A percentile compares a stretch with the other conserved stretches of the same genome.
phyloP scores from a whole-genome alignment of 2,888 invertebrate genomes.

The Cheilosia variabilis region DNA sequence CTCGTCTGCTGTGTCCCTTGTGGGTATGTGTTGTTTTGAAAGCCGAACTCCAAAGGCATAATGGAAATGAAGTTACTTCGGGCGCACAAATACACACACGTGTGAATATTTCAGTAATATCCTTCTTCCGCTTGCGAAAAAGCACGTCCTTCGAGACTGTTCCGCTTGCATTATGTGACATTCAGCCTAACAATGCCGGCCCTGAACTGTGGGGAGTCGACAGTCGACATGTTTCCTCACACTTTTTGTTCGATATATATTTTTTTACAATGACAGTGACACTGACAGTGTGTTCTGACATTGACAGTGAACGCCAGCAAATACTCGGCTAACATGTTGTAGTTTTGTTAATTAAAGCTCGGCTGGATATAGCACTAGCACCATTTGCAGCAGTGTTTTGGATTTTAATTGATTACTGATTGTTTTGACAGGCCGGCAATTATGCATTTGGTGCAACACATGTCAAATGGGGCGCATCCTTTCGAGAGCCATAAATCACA shows the following conservation, averaged over 20 bases:
- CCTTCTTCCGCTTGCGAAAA: conserved; percentile 21
- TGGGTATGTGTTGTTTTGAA: background rate
- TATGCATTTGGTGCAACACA: conserved; percentile 35
- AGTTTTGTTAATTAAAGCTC: conserved; percentile 27
- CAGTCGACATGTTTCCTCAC: background rate
- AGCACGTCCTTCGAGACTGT: conserved; percentile 46
- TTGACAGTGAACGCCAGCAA: conserved; percentile 2
- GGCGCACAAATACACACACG: background rate
- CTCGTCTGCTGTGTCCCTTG: background rate
- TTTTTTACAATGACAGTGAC: background rate
- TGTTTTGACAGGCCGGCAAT: conserved; percentile 14
- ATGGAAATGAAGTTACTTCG: conserved; percentile 5
- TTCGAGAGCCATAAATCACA: conserved; percentile 27
- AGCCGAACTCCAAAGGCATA: background rate
- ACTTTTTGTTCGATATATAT: background rate
- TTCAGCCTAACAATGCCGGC: conserved; percentile 47
- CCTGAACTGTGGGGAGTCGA: conserved; percentile 45
- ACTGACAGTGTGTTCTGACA: conserved; percentile 10
- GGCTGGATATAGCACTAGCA: background rate
- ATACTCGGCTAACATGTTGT: conserved; percentile 7
- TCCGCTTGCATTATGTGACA: conserved; percentile 51
- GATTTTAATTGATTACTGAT: conserved; percentile 48
- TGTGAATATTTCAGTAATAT: conserved; percentile 32
- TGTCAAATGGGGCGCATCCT: conserved; percentile 22
- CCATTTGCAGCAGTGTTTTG: background rate